Percentiles rank a stretch among this genome's conserved stretches.
phyloP scores from a whole-genome alignment of 2,888 invertebrate genomes.

The Sabatieria punctata region DNA sequence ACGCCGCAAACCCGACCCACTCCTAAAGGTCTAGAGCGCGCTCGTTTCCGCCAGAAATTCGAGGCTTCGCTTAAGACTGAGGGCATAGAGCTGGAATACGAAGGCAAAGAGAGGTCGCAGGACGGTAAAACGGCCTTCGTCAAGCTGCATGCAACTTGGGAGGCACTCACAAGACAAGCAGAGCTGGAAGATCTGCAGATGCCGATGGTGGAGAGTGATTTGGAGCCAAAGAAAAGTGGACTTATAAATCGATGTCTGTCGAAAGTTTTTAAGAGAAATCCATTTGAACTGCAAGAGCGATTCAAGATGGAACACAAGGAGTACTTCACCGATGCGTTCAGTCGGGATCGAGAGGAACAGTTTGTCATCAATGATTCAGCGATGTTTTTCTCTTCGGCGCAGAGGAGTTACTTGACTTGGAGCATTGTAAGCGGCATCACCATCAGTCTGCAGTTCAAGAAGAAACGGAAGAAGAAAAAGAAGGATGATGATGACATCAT shows the following conservation, averaged over 20 bases:
- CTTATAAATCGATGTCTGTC: neutral
- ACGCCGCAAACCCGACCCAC: neutral
- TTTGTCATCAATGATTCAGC: neutral
- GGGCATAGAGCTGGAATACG: conserved; percentile 9
- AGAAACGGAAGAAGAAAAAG: no score
- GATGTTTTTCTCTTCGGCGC: conserved; percentile 1
- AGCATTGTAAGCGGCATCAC: neutral
- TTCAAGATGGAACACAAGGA: neutral
- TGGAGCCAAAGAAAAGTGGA: neutral
- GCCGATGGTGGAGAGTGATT: conserved; percentile 5
- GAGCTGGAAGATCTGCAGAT: conserved; percentile 7
- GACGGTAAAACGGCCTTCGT: conserved; percentile 7
- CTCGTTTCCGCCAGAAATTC: conserved; percentile 6
- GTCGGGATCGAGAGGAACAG: neutral
- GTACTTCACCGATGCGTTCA: conserved; percentile 7
- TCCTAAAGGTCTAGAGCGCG: neutral
- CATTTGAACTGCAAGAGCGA: conserved; percentile 1
- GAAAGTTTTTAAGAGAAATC: neutral
- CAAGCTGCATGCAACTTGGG: conserved; percentile 6
- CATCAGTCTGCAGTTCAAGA: neutral
- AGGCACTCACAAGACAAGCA: conserved; percentile 5
- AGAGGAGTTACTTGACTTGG: conserved; percentile 8
- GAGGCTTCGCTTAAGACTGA: conserved; percentile 5
- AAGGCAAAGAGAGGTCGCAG: conserved; percentile 3
- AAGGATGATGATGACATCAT: no score